Evolutionary conservation across 1,140 invertebrate genomes (phyloP).

Genomic region (Pygmarrhopalites habei): DNA sequence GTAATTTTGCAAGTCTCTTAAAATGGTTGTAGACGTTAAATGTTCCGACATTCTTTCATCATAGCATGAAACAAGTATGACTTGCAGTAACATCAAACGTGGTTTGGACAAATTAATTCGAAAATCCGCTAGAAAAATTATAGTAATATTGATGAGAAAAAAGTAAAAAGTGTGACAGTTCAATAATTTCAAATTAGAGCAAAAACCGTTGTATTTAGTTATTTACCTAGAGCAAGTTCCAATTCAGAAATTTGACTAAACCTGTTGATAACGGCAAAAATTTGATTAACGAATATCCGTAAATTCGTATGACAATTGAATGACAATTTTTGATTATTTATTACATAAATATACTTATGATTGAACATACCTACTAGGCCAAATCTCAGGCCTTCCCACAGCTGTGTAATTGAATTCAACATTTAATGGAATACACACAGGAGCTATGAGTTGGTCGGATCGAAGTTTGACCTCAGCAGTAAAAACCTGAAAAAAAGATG

Average conservation of each 20-base stretch:
- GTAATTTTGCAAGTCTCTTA: slow-evolving; percentile 12
- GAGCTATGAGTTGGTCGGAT: background rate
- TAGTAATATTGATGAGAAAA: background rate
- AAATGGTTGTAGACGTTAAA: slow-evolving; percentile 19
- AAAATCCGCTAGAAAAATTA: slow-evolving; percentile 5
- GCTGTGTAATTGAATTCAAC: background rate
- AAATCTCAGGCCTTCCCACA: background rate
- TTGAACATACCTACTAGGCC: background rate
- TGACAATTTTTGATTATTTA: no score
- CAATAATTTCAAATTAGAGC: no score
- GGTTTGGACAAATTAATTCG: slow-evolving; percentile 14
- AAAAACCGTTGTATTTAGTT: no score
- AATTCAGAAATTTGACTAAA: slow-evolving; percentile 2
- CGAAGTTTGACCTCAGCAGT: background rate
- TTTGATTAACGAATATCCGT: no score
- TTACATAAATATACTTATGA: no score
- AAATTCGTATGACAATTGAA: no score
- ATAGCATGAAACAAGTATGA: slow-evolving; percentile 10
- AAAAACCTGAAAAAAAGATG: slow-evolving; percentile 8
- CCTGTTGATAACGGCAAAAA: no score
- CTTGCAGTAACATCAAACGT: slow-evolving; percentile 14
- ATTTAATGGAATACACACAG: slow-evolving; percentile 8
- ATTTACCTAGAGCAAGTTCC: background rate
- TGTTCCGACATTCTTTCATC: slow-evolving; percentile 24
- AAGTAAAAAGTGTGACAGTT: background rate